A percentile compares a stretch with the other conserved stretches of the same genome.
Evolutionary conservation across 2,888 invertebrate species (phyloP).

Genomic region (Gisinianus flammeolus): DNA sequence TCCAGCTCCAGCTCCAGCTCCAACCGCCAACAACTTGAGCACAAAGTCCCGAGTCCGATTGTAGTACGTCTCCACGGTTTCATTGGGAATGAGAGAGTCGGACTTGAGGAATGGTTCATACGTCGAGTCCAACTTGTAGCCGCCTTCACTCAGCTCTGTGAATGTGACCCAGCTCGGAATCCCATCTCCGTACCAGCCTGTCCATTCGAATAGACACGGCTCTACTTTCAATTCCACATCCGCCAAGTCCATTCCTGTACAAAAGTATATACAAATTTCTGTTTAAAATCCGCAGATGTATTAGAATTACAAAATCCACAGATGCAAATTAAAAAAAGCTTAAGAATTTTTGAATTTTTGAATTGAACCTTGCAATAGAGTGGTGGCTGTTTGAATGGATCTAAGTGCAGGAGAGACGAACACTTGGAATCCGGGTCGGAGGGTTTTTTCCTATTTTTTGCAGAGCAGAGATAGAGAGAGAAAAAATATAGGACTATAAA

Average conservation of each 20-base stretch:
- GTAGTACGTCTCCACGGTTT: constrained; percentile 74
- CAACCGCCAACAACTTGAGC: constrained; percentile 40
- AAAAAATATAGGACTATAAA: too few species aligned
- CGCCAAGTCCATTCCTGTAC: constrained; percentile 46
- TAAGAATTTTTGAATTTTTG: too few species aligned
- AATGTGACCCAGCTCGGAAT: constrained; percentile 69
- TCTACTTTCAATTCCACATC: constrained; percentile 69
- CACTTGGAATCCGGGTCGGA: constrained; percentile 66
- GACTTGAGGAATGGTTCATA: constrained; percentile 70
- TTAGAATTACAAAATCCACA: not conserved
- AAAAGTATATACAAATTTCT: not conserved
- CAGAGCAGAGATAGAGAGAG: too few species aligned
- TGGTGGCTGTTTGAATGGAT: constrained; percentile 82
- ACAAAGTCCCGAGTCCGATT: constrained; percentile 45
- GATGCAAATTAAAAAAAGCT: too few species aligned
- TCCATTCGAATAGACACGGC: constrained; percentile 92
- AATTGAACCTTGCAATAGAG: constrained; percentile 65
- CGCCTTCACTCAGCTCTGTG: constrained; percentile 73
- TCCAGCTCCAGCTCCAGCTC: too few species aligned
- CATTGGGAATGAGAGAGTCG: constrained; percentile 67
- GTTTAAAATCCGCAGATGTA: not conserved
- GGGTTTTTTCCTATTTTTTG: constrained; percentile 63
- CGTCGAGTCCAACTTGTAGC: constrained; percentile 75
- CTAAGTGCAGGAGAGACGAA: constrained; percentile 89
- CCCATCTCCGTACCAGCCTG: constrained; percentile 84